Percentiles rank a stretch among this genome's conserved stretches.
Evolutionary conservation across 2,888 invertebrate species (phyloP).

Genomic region (Galerucella nymphaeae): DNA sequence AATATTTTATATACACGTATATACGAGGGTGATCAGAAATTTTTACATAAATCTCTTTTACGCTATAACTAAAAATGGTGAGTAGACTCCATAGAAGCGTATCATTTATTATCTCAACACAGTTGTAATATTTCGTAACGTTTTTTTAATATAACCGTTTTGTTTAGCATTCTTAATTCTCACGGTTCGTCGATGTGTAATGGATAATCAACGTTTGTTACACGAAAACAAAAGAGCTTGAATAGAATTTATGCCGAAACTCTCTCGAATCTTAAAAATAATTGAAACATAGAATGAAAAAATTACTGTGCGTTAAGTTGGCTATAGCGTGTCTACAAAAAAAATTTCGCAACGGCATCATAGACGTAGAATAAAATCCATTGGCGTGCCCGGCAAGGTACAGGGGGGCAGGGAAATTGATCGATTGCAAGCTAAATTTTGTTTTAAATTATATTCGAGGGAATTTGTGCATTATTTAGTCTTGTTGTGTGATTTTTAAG

Average conservation of each 20-base stretch:
- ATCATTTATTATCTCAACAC: not conserved
- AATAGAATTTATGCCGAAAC: constrained; percentile 1
- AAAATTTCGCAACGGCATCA: too few relatives aligned
- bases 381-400: too few relatives aligned
- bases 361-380: too few relatives aligned
- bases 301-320: not conserved
- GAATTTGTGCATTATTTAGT: too few relatives aligned
- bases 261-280: not conserved
- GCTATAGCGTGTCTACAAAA: not conserved
- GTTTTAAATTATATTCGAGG: too few relatives aligned
- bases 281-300: not conserved
- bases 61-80: not conserved
- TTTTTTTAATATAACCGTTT: not conserved
- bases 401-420: too few relatives aligned
- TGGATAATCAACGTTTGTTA: constrained; percentile 1
- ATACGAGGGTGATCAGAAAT: too few relatives aligned
- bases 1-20: too few relatives aligned
- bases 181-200: not conserved
- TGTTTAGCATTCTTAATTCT: not conserved
- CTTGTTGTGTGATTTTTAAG: too few relatives aligned
- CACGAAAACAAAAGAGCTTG: constrained; percentile 2
- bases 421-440: too few relatives aligned
- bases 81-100: not conserved
- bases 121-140: constrained; percentile 1
- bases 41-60: too few relatives aligned